A percentile compares a stretch with the other conserved stretches of the same genome.
phyloP scores from a whole-genome alignment of 2,113 vertebrate genomes.

The Hyperopisus bebe region DNA sequence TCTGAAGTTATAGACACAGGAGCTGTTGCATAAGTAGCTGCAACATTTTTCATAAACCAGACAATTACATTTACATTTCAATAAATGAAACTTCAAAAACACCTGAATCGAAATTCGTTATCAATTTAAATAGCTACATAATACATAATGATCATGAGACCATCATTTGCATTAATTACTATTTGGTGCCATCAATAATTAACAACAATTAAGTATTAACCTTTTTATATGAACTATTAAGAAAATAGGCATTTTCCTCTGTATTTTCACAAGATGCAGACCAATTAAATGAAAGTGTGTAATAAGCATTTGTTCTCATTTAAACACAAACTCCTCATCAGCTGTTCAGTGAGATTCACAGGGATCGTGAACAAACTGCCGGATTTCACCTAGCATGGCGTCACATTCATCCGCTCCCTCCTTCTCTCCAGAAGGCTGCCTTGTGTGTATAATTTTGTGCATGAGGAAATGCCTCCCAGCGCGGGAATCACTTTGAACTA shows the following conservation, averaged over 20 bases:
- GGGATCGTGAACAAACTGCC: not conserved
- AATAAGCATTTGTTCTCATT: not conserved
- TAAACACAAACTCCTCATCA: not conserved
- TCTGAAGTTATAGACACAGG: not conserved
- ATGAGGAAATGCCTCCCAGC: not conserved
- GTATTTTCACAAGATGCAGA: not conserved
- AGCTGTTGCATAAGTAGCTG: not conserved
- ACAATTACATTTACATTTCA: not conserved
- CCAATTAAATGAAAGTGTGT: not conserved
- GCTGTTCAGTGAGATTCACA: not conserved
- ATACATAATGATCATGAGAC: not conserved
- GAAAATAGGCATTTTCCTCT: not conserved
- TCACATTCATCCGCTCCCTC: not conserved
- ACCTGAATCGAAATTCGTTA: not conserved
- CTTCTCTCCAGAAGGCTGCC: not conserved
- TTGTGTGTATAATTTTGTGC: not conserved
- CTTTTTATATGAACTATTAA: not conserved
- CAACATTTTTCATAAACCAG: not conserved
- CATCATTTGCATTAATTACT: not conserved
- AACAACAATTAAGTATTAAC: not conserved
- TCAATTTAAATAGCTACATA: not conserved
- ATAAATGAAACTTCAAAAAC: not conserved
- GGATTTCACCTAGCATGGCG: not conserved
- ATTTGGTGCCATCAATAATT: not conserved
- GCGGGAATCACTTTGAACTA: constrained; percentile 6